Evolutionary conservation across 2,113 vertebrate species (phyloP).

Genomic region (Eidolon helvum): DNA sequence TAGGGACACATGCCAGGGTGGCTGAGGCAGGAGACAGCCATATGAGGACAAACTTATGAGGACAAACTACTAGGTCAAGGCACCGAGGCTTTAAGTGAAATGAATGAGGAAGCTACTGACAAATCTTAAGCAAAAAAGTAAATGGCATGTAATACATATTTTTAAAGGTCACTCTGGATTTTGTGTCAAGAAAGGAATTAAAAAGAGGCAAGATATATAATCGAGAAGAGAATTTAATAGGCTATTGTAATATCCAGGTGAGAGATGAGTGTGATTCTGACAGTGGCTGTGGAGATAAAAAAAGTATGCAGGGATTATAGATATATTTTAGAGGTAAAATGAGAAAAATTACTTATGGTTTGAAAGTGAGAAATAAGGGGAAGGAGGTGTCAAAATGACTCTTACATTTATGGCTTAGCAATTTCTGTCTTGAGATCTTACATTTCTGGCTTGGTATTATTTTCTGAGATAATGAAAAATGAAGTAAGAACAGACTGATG

Average conservation of each 20-base stretch:
- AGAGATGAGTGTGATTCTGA: no score
- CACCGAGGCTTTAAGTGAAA: background rate
- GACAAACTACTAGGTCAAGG: accelerated
- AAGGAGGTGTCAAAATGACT: background rate
- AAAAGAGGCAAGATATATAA: background rate
- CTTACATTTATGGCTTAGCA: background rate
- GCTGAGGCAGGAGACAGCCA: background rate
- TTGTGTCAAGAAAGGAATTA: background rate
- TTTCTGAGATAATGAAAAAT: background rate
- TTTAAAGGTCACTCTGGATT: background rate
- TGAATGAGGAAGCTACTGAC: background rate
- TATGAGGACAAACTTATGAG: accelerated
- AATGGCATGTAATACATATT: background rate
- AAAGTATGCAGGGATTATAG: background rate
- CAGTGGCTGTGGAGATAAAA: background rate
- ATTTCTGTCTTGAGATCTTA: background rate
- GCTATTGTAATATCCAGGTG: accelerated
- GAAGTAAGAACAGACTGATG: background rate
- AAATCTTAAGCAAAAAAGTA: background rate
- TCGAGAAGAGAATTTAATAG: background rate
- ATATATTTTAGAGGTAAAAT: background rate
- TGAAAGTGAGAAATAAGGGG: background rate
- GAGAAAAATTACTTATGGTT: background rate
- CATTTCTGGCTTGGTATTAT: background rate
- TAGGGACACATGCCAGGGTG: background rate